Evolutionary conservation across 30 jellyfish, hydroid and myxozoan genomes (phyloP), one percentile per base, ranked within the genome.

Genomic region (Chironex yamaguchii): DNA sequence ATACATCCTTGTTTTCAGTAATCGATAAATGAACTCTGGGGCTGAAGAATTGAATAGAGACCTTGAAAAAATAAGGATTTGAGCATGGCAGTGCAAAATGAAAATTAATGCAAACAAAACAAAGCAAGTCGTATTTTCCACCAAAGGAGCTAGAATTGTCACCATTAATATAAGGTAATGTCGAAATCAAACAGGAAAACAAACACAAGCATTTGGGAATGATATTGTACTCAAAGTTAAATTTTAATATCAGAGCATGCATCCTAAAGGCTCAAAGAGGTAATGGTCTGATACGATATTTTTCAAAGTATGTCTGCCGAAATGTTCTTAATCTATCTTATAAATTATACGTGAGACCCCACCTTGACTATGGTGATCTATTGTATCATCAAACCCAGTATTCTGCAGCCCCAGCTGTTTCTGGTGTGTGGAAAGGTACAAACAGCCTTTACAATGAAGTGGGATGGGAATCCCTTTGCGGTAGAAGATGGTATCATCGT

Each of bases 321-420:
- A 68, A 13, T 72, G 13, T 50, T 34, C 69, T 30, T 78, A 27
- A 78, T 63, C 81, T 26, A 29, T 26, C 69, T 51, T 53, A 78
- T 27, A 78, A 78, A 51, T 48, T 78, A 53, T 78, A 53, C 54
- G 67, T 52, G 26, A 78, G 90, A 67, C 36, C 76, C 54, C 81
- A 53, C 35, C 69, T 58, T 51, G 82, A 54, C 82, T 52, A 52
- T 78, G 90, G 90, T 71, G 90, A 78, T 36, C 24, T 78, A 11
- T 35, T 78, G 68, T 78, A 78, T 22, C 68, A 78, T 48, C 36
- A 78, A 62, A 78, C 62, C 24, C 88, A 77, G 81, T 77, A 77
- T 34, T 30, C 89, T 54, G 89, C 89, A 71, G 79, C n/a, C n/a
- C n/a, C n/a, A n/a, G n/a, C n/a, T n/a, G n/a, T n/a, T n/a, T 9